Evolutionary conservation across 2,113 vertebrate species (phyloP).

Genomic region (Poeciliopsis retropinna): DNA sequence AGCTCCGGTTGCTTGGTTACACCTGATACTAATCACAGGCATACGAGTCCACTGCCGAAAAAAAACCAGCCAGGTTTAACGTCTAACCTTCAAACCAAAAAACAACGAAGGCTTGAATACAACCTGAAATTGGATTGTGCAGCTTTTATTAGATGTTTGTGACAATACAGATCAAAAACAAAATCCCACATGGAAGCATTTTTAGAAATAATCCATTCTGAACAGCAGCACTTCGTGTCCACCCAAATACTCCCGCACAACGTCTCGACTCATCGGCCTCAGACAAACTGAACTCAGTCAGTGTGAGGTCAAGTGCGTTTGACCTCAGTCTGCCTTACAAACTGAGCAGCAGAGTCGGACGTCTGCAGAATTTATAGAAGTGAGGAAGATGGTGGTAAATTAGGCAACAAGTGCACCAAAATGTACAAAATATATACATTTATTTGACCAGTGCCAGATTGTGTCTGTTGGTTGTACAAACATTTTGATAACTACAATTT

Average conservation of each 20-base stretch:
- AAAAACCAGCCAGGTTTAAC: neutral
- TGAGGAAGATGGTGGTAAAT: no score
- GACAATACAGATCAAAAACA: neutral
- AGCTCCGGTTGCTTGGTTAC: slow-evolving; percentile 66
- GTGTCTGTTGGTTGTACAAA: no score
- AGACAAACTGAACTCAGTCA: neutral
- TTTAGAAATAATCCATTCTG: neutral
- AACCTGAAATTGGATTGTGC: neutral
- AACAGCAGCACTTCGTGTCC: neutral
- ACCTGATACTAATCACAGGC: slow-evolving; percentile 46
- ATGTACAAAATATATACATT: no score
- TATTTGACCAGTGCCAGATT: no score
- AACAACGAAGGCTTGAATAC: neutral
- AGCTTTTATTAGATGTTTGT: neutral
- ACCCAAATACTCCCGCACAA: neutral
- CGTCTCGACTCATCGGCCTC: neutral
- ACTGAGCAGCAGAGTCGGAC: neutral
- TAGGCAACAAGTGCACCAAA: no score
- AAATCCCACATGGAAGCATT: neutral
- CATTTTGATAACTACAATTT: no score
- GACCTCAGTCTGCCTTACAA: neutral
- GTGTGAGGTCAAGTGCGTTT: neutral
- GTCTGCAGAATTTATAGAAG: no score
- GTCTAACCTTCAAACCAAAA: neutral
- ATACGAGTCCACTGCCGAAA: no score